Evolutionary conservation across 2,888 invertebrate species (phyloP).

Genomic region (Parnassius apollo): DNA sequence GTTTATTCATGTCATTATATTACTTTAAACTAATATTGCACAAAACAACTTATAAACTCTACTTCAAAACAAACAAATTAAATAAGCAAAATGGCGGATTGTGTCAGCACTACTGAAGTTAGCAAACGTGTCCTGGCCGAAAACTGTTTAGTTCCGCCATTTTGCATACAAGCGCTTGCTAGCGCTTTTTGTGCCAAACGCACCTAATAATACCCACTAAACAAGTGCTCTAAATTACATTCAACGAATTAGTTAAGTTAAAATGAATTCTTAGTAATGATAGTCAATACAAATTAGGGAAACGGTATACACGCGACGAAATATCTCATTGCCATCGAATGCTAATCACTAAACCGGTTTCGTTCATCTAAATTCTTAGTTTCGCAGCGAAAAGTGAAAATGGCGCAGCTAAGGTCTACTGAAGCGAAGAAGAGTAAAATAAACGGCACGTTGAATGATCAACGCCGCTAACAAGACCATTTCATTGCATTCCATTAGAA

Average conservation of each 20-base stretch:
- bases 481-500: constrained; percentile 22
- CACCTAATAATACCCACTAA: background rate
- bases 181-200: no score
- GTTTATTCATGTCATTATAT: no score
- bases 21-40: no score
- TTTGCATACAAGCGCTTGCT: no score
- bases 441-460: constrained; percentile 27
- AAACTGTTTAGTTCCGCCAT: no score
- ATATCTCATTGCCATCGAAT: constrained; percentile 22
- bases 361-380: constrained; percentile 41
- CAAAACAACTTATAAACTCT: no score
- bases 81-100: no score
- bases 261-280: background rate
- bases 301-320: constrained; percentile 3
- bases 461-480: constrained; percentile 12
- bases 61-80: no score
- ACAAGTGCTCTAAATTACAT: background rate
- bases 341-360: constrained; percentile 42
- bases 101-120: no score
- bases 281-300: background rate
- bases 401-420: constrained; percentile 38
- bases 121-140: no score
- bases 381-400: constrained; percentile 69
- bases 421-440: constrained; percentile 31
- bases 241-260: no score